Base-by-base conservation (phyloP, 2,797 vertebrate species). In the Lithobates sylvaticus region DNA sequence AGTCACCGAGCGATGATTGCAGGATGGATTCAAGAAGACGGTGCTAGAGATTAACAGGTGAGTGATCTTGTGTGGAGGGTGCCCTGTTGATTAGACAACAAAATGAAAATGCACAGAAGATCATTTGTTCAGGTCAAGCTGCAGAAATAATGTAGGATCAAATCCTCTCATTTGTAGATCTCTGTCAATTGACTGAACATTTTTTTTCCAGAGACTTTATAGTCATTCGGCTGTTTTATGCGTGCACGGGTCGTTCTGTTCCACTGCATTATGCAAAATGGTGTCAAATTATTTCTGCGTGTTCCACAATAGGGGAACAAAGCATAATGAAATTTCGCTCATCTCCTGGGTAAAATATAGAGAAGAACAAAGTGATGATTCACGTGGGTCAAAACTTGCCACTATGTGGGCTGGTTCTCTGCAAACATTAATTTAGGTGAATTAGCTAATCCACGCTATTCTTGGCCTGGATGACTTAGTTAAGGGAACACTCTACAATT, bases 21-120 rank as follows among this genome's bases (percentile, higher is more conserved):
- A 83, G 61, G 44, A 73, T 76, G 72, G 65, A 68, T 26, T 39
- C 18, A 61, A 23, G 50, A 27, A 67, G 26, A 26, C 27, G n/a
- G n/a, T 39, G 74, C 27, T 54, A 26, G 47, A 50, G 84, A 78
- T 82, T 82, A 86, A 44, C 34, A 36, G 78, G 78, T 64, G 73
- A 61, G 42, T 23, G 47, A 4, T 47, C 73, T 18, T 32, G 50
- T 61, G 44, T 69, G 54, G 70, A 50, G 42, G n/a, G 23, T 23
- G 76, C 50, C 39, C 68, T 78, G 36, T n/a, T 64, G 65, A 82
- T 86, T 73, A 65, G 36, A n/a, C 2, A 26, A n/a, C 10, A 23
- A 72, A 68, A 69, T 23, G 44, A 70, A 75, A 69, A 61, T 23
- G 21, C 39, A 58, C 47, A 61, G 34, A 61, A 61, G 27, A 29